Conservation (phyloP, 2,797 vertebrate genomes). For the Myotis vivesi region DNA sequence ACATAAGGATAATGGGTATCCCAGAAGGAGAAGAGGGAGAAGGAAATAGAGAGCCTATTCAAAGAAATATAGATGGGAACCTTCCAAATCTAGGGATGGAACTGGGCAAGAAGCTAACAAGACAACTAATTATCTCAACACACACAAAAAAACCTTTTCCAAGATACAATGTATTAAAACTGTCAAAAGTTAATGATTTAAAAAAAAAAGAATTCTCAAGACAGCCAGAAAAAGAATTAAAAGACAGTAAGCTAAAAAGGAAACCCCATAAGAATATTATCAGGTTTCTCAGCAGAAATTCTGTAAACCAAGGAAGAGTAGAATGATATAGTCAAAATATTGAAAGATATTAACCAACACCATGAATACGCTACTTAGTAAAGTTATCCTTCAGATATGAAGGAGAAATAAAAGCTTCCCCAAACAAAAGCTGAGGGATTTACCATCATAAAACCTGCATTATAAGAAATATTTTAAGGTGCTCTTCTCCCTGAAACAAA, state of each 20-base stretch:
- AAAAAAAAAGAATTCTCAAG: not conserved
- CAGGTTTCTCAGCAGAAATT: not conserved
- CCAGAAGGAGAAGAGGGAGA: not conserved
- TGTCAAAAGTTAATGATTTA: not conserved
- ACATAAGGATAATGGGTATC: not conserved
- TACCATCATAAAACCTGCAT: too few species aligned
- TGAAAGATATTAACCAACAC: not conserved
- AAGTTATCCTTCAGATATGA: too few species aligned
- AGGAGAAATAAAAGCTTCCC: too few species aligned
- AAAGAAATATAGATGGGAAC: not conserved
- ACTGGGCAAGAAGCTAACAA: not conserved
- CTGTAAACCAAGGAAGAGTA: not conserved
- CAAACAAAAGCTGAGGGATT: too few species aligned
- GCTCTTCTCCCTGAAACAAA: too few species aligned
- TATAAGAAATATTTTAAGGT: too few species aligned
- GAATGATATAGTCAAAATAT: not conserved
- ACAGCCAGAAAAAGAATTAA: not conserved
- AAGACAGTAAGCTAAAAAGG: not conserved
- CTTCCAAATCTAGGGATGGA: not conserved
- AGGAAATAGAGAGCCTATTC: not conserved
- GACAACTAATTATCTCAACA: not conserved
- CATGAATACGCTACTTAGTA: not conserved
- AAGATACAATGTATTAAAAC: not conserved
- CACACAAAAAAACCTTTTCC: not conserved
- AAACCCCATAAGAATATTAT: not conserved